These are phyloP conservation scores for Craterocephalus amniculus DNA, from an alignment of 2,797 vertebrate species.

Conservation along the genomic window DNA sequence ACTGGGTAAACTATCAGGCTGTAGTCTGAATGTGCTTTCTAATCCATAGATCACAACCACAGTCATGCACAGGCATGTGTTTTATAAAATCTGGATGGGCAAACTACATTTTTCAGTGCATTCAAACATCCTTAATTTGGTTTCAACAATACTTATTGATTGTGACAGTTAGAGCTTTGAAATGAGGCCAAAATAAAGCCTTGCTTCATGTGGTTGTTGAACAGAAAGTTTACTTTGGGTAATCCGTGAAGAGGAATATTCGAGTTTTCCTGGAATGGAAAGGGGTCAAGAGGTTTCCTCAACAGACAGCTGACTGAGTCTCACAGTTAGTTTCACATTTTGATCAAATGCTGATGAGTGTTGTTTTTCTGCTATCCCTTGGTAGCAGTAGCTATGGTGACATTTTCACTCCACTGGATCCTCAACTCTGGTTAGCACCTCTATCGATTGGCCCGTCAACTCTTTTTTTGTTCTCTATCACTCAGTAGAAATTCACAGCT, in stretches of 20 bases:
- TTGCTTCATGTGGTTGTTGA: background rate
- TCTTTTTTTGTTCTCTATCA: conserved; percentile 54
- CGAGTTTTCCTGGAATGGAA: background rate
- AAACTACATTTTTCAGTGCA: background rate
- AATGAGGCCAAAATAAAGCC: background rate
- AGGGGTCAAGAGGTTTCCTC: background rate
- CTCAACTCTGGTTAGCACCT: conserved; percentile 9
- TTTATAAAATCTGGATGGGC: no score
- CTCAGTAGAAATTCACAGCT: conserved; percentile 47
- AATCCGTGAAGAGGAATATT: background rate
- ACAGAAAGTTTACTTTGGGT: background rate
- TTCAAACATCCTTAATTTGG: background rate
- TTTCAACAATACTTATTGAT: background rate
- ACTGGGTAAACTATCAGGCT: background rate
- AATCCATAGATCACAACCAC: no score
- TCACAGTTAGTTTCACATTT: conserved; percentile 23
- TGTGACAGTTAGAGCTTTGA: background rate
- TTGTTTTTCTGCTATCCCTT: conserved; percentile 25
- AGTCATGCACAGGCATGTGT: no score
- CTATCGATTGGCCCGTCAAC: conserved; percentile 57
- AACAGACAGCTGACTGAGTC: background rate
- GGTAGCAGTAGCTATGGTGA: conserved; percentile 33
- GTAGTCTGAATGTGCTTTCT: background rate
- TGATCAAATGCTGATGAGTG: conserved; percentile 30
- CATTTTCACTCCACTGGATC: conserved; percentile 51